Evolutionary conservation across 2,113 vertebrate species (phyloP), one percentile per base, ranked within the genome.

Genomic region (Oceanites oceanicus): DNA sequence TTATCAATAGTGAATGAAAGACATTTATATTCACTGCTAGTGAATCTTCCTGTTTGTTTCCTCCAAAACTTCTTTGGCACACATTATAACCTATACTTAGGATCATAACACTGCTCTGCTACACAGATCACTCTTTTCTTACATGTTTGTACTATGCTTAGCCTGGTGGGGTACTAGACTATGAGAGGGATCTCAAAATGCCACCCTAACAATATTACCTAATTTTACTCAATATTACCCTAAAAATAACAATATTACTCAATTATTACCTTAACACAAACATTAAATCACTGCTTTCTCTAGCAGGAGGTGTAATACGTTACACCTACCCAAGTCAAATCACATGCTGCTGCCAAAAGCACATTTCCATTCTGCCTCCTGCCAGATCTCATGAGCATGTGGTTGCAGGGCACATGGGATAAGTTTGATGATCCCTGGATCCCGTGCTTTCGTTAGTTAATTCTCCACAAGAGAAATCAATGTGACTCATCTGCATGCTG

Each of bases 71-170:
- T 73, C 67, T 68, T 74, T 34, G 66, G 29, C 34, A 73, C 0
- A 0, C 15, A 16, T 45, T 83, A 21, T 72, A 83, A 53, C 29
- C 12, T 70, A 29, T n/a, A 40, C 16, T 80, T 76, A 26, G 30
- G 34, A 79, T 53, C 30, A 4, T 11, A 79, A 32, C 26, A 30
- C 9, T 79, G 34, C 15, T 81, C 40, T 76, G 25, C 18, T 84
- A 13, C 11, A 91, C 1, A 2, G 36, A 55, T 63, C 67, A 66
- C 47, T 36, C 26, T 68, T 52, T 79, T 68, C 61, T 83, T 79
- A 53, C 0, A 0, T 29, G 6, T 55, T 53, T 80, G 8, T n/a
- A 59, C 10, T 53, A 9, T 13, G 36, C 20, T 70, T 73, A 56
- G 7, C 34, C 34, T 76, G 29, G 19, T 19, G 7, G 11, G 13